Evolutionary conservation across 37 sponge, comb jelly and placozoan genomes (phyloP).

Genomic region (Chondrilla cf. caribensis): DNA sequence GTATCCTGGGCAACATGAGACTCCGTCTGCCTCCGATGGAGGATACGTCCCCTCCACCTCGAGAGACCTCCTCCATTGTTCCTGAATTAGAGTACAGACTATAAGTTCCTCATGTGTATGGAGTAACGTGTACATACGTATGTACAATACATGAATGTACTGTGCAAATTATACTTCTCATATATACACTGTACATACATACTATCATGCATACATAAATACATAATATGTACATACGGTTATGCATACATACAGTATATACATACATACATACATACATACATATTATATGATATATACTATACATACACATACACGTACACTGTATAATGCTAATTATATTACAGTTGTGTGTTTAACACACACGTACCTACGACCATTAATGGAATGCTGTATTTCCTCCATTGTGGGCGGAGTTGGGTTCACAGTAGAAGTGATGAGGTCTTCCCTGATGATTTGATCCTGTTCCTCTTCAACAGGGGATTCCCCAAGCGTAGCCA

Average conservation of each 20-base stretch:
- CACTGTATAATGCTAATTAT: background rate
- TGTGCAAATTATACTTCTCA: background rate
- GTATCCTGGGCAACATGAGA: background rate
- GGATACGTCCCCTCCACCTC: slow-evolving; percentile 7
- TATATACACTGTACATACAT: background rate
- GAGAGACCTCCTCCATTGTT: background rate
- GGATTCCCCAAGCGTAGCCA: background rate
- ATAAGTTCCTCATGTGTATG: background rate
- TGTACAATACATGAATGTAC: background rate
- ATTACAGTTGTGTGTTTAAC: background rate
- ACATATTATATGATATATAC: background rate
- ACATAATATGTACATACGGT: background rate
- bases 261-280: background rate
- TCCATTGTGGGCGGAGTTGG: too few relatives aligned
- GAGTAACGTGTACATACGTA: background rate
- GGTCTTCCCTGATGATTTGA: background rate
- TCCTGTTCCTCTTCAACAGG: background rate
- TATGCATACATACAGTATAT: background rate
- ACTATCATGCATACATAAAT: too few relatives aligned
- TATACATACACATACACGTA: background rate
- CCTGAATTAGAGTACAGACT: background rate
- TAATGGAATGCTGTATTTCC: too few relatives aligned
- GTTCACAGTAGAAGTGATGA: background rate
- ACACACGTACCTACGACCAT: background rate
- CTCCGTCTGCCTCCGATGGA: background rate